Evolutionary conservation across 2,888 invertebrate genomes (phyloP).

Genomic region (Pedicia rivosa): DNA sequence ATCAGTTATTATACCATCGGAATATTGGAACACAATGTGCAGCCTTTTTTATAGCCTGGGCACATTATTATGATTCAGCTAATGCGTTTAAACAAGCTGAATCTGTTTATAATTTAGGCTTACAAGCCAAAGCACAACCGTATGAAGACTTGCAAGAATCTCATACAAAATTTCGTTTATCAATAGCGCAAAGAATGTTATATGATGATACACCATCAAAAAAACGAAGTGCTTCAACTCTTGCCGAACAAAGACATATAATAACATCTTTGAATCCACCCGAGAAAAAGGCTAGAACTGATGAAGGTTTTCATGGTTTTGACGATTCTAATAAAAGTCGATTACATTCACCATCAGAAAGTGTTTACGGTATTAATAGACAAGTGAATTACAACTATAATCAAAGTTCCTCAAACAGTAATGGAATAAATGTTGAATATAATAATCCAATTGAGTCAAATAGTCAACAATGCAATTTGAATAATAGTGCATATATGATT

Average conservation of each 20-base stretch:
- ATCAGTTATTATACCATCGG: slow-evolving; percentile 62
- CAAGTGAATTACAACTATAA: background rate
- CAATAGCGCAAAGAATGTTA: slow-evolving; percentile 49
- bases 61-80: slow-evolving; percentile 66
- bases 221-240: slow-evolving; percentile 33
- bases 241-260: slow-evolving; percentile 50
- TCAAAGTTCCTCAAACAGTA: background rate
- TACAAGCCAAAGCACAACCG: slow-evolving; percentile 64
- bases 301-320: slow-evolving; percentile 1
- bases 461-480: slow-evolving; percentile 11
- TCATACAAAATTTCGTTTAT: slow-evolving; percentile 57
- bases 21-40: slow-evolving; percentile 70
- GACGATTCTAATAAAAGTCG: background rate
- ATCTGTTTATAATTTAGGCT: slow-evolving; percentile 63
- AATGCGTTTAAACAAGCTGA: slow-evolving; percentile 75
- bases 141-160: slow-evolving; percentile 57
- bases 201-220: slow-evolving; percentile 43
- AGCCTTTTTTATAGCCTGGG: slow-evolving; percentile 79
- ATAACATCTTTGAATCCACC: slow-evolving; percentile 42
- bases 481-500: slow-evolving; percentile 13
- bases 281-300: slow-evolving; percentile 6
- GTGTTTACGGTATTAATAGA: background rate
- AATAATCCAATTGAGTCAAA: background rate
- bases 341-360: background rate
- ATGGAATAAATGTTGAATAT: background rate